Base-by-base conservation (phyloP, 2,888 invertebrate genomes). In the Zootermopsis nevadensis region DNA sequence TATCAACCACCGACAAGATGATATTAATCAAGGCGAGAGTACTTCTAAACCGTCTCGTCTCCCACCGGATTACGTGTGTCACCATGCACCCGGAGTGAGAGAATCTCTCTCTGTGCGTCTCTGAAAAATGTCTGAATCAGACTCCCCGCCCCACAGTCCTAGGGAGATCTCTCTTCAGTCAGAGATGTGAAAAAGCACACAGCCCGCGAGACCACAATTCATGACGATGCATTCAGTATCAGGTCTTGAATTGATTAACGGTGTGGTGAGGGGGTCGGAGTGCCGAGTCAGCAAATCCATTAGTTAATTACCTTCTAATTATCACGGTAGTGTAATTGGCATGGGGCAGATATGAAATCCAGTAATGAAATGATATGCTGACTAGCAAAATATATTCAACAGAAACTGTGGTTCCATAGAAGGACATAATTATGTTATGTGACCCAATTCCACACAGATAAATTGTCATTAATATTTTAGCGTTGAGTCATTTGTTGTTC, bases 271-370 rank as follows among this genome's bases (percentile, higher is more conserved):
- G n/a, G 60, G 60, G n/a, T 4, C 7, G 60, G 27, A 12, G n/a
- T 6, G 6, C n/a, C 60, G n/a, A 24, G 31, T 27, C 31, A 69
- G 19, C 33, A 69, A 33, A 19, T 33, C 77, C 77, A 77, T 77
- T 77, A 77, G 77, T 77, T 77, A 77, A 77, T 77, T 77, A 77
- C 53, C 38, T 22, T 77, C 77, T 77, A 77, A 77, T 77, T 77
- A 77, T 69, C 33, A 10, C 33, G 69, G 33, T 33, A 69, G 69
- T 69, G 31, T 69, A 69, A 69, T 19, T 69, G 27, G 33, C 69
- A 33, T 69, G 69, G 69, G 69, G 19, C 6, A 31, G 1, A 33
- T 33, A 30, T 19, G 3, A 69, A 4, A 69, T 69, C 4, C 24
- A 69, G 31, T 69, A 69, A 69, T 31, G 69, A 19, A 33, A 69